phyloP scores from a whole-genome alignment of 2,113 vertebrate species.

The Ptilonorhynchus violaceus region DNA sequence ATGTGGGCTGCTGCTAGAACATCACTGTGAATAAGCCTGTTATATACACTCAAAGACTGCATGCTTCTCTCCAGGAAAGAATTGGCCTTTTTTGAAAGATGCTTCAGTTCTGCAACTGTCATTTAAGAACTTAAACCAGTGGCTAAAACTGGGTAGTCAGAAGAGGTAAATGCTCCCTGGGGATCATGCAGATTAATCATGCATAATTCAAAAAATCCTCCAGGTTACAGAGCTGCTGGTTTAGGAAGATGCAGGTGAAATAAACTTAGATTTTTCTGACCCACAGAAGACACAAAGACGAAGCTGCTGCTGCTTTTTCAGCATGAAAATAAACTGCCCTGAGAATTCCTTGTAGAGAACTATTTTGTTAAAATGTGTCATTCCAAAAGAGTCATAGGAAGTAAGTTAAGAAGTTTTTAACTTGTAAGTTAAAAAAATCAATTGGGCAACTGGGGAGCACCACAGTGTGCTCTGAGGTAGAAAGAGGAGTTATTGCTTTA shows the following conservation, averaged over 20 bases:
- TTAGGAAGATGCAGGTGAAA: not conserved
- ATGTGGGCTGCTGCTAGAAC: not conserved
- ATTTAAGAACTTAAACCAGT: not conserved
- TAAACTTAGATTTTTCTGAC: not conserved
- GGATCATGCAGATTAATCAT: not conserved
- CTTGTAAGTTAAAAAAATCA: not conserved
- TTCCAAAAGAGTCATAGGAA: not conserved
- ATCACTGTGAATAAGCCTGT: not conserved
- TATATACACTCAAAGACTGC: not conserved
- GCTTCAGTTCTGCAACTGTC: not conserved
- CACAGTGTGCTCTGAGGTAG: not conserved
- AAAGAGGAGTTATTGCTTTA: not conserved
- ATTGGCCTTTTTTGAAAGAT: not conserved
- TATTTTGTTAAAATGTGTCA: not conserved
- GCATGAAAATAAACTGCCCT: not conserved
- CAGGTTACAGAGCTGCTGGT: not conserved
- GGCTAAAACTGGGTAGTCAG: not conserved
- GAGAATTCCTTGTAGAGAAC: not conserved
- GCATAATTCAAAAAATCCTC: not conserved
- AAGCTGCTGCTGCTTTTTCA: not conserved
- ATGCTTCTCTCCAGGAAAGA: not conserved
- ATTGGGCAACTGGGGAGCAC: not conserved
- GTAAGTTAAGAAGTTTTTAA: too few species aligned
- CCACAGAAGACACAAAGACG: not conserved
- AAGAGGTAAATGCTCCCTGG: not conserved